Percentiles rank a stretch among this genome's conserved stretches.
Evolutionary conservation across 2,797 vertebrate species (phyloP).

Genomic region (Hephaestus fuliginosus): DNA sequence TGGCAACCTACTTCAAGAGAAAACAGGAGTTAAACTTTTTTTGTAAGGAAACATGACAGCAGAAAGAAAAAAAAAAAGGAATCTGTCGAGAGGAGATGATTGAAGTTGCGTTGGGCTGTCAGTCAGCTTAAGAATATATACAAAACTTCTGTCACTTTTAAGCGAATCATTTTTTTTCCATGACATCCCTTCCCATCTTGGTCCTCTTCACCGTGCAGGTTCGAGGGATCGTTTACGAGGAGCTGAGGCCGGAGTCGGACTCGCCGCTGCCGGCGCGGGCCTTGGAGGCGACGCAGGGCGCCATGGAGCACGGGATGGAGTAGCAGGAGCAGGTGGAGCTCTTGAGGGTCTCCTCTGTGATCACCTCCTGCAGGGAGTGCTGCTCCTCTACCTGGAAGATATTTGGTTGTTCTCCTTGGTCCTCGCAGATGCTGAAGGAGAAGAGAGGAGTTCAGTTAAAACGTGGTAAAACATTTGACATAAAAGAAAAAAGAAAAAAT

Average conservation of each 20-base stretch:
- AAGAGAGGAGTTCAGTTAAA: slow-evolving; percentile 22
- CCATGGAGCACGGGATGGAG: slow-evolving; percentile 85
- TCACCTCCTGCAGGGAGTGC: slow-evolving; percentile 90
- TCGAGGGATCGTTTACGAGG: slow-evolving; percentile 68
- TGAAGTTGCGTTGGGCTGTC: no score
- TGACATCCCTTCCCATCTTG: background rate
- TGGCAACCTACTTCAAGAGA: slow-evolving; percentile 27
- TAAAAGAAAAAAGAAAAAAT: no score
- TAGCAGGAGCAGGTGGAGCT: slow-evolving; percentile 89
- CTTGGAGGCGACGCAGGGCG: slow-evolving; percentile 78
- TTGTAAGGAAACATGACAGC: no score
- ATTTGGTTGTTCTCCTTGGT: slow-evolving; percentile 90
- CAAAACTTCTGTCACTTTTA: background rate
- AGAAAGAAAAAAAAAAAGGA: no score
- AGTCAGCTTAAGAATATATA: background rate
- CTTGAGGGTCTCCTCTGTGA: slow-evolving; percentile 90
- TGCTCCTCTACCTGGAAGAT: slow-evolving; percentile 96
- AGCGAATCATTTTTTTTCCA: background rate
- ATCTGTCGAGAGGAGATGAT: no score
- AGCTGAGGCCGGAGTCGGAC: slow-evolving; percentile 85
- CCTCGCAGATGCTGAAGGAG: slow-evolving; percentile 92
- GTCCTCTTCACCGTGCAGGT: background rate
- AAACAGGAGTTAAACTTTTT: no score
- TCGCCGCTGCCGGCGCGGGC: slow-evolving; percentile 62
- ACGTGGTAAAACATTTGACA: background rate